Conservation (phyloP, 1,140 invertebrate species). For the Mya arenaria region DNA sequence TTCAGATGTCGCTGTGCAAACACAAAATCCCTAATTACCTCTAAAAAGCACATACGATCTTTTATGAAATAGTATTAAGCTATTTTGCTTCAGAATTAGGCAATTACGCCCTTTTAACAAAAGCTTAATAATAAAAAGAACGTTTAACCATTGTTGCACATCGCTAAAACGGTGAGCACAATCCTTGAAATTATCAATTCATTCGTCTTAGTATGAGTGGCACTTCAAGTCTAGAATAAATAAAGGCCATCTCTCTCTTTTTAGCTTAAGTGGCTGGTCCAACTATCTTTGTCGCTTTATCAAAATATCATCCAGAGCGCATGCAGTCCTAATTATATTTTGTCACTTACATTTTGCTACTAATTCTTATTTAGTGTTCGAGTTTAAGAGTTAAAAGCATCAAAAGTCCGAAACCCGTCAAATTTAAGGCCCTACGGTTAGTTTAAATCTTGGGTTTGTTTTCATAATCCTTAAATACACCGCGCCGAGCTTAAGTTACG, state of each 20-base stretch:
- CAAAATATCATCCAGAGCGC: too few relatives aligned
- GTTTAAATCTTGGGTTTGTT: too few relatives aligned
- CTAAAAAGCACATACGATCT: constrained; percentile 30
- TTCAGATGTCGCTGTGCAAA: not conserved
- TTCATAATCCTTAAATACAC: too few relatives aligned
- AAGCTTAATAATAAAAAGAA: constrained; percentile 11
- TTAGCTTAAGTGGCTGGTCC: constrained; percentile 32
- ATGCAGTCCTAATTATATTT: too few relatives aligned
- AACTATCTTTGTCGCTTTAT: too few relatives aligned
- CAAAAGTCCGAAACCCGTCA: too few relatives aligned
- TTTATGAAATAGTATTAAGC: constrained; percentile 17
- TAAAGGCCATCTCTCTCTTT: constrained; percentile 2
- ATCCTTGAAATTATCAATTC: too few relatives aligned
- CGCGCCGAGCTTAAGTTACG: not conserved
- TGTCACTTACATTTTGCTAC: too few relatives aligned
- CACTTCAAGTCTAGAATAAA: constrained; percentile 27
- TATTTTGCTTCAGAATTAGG: constrained; percentile 17
- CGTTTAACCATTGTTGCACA: constrained; percentile 2
- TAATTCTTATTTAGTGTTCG: constrained; percentile 37
- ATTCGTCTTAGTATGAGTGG: too few relatives aligned
- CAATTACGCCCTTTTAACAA: constrained; percentile 42
- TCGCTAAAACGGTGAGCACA: not conserved
- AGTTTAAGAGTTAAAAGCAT: too few relatives aligned
- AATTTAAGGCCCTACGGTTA: too few relatives aligned
- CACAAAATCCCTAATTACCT: constrained; percentile 44